A percentile compares a stretch with the other conserved stretches of the same genome.
Conservation (phyloP, 2,113 vertebrate genomes). For the Bufo bufo region DNA sequence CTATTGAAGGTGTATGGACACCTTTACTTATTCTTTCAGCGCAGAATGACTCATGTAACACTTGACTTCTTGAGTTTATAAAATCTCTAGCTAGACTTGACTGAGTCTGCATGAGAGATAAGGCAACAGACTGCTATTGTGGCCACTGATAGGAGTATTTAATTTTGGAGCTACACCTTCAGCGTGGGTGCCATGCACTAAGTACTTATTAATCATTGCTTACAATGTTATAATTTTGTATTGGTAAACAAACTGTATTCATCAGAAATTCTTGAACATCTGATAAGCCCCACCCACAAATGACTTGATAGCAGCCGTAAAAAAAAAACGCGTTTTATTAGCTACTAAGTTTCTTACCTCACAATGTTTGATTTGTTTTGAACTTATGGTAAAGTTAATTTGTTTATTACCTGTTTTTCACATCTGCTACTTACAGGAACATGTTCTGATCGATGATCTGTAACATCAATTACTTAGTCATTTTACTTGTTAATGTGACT, state of each 20-base stretch:
- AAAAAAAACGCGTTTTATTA: neutral
- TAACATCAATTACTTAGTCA: neutral
- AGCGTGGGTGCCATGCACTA: neutral
- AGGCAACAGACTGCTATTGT: neutral
- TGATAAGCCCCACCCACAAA: neutral
- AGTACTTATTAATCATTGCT: neutral
- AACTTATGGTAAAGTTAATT: neutral
- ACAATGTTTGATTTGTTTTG: neutral
- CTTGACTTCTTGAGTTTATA: constrained; percentile 21
- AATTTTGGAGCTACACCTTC: neutral
- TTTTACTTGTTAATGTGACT: neutral
- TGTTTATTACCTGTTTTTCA: neutral
- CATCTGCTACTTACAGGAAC: neutral
- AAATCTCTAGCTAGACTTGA: neutral
- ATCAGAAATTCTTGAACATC: neutral
- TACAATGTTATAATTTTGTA: neutral
- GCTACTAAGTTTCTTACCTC: neutral
- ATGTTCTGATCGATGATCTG: neutral
- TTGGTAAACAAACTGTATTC: neutral
- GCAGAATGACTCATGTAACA: neutral
- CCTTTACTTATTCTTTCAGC: neutral
- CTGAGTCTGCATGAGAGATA: neutral
- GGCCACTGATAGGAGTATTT: constrained; percentile 4
- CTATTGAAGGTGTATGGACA: too few species aligned
- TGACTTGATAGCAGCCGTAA: neutral